A percentile compares a stretch with the other conserved stretches of the same genome.
Evolutionary conservation across 2,113 vertebrate genomes (phyloP).

Genomic region (Rhineura floridana): DNA sequence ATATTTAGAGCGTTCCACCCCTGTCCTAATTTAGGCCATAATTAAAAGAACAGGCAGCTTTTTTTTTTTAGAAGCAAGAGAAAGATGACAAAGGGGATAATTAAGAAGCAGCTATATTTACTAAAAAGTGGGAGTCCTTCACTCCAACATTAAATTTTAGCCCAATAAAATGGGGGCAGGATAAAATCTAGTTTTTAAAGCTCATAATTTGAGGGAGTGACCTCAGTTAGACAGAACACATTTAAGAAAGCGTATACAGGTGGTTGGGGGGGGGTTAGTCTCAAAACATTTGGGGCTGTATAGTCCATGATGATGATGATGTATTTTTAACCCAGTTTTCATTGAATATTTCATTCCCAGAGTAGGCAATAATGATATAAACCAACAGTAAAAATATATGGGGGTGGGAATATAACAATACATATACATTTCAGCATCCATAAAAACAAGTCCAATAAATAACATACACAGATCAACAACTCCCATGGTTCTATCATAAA

Average conservation of each 20-base stretch:
- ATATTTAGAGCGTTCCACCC: constrained; percentile 45
- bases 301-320: too few relatives aligned
- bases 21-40: constrained; percentile 28
- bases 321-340: too few relatives aligned
- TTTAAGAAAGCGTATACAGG: not conserved
- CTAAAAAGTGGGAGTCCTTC: not conserved
- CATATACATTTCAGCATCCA: too few relatives aligned
- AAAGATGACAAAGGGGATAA: not conserved
- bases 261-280: not conserved
- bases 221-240: not conserved
- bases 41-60: constrained; percentile 42
- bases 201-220: not conserved
- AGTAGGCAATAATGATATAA: too few relatives aligned
- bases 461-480: too few relatives aligned
- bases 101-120: not conserved
- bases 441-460: too few relatives aligned
- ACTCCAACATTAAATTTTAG: not conserved
- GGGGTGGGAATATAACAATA: too few relatives aligned
- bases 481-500: too few relatives aligned
- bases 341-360: too few relatives aligned
- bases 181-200: not conserved
- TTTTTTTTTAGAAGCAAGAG: too few relatives aligned
- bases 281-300: not conserved
- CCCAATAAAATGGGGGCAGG: not conserved
- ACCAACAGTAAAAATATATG: too few relatives aligned